Evolutionary conservation across 2,797 vertebrate species (phyloP).

Genomic region (Avahi laniger): DNA sequence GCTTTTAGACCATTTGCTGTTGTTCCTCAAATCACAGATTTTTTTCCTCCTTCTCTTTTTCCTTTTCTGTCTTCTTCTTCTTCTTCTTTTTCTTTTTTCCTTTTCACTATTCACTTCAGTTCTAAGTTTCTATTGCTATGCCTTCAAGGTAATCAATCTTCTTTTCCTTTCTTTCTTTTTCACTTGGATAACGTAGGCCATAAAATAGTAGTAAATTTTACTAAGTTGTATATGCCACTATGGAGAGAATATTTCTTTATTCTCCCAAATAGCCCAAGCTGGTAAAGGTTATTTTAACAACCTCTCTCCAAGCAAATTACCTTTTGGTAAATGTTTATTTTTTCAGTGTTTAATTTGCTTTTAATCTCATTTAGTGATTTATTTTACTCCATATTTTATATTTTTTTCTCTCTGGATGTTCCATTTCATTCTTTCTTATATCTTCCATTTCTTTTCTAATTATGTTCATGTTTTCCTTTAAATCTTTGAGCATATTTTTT

Average conservation of each 20-base stretch:
- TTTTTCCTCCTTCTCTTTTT: neutral
- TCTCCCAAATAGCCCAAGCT: slow-evolving; percentile 86
- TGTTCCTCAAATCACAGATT: neutral
- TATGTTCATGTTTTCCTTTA: neutral
- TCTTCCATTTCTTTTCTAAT: neutral
- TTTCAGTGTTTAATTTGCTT: neutral
- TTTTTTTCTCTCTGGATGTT: neutral
- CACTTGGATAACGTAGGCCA: slow-evolving; percentile 78
- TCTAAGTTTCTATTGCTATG: neutral
- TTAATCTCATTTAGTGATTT: neutral
- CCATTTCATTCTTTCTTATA: neutral
- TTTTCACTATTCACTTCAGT: neutral
- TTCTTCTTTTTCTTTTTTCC: neutral
- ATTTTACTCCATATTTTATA: neutral
- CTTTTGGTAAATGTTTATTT: slow-evolving; percentile 78
- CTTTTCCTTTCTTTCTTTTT: neutral
- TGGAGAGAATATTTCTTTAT: slow-evolving; percentile 84
- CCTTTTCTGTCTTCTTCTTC: neutral
- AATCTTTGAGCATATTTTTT: neutral
- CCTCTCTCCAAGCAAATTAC: slow-evolving; percentile 73
- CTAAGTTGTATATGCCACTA: slow-evolving; percentile 82
- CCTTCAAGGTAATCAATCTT: neutral
- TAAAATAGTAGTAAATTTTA: slow-evolving; percentile 85
- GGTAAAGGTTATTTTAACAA: slow-evolving; percentile 82
- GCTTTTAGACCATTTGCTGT: neutral